Base-by-base conservation (phyloP, 1,140 invertebrate species). In the Limonius californicus region DNA sequence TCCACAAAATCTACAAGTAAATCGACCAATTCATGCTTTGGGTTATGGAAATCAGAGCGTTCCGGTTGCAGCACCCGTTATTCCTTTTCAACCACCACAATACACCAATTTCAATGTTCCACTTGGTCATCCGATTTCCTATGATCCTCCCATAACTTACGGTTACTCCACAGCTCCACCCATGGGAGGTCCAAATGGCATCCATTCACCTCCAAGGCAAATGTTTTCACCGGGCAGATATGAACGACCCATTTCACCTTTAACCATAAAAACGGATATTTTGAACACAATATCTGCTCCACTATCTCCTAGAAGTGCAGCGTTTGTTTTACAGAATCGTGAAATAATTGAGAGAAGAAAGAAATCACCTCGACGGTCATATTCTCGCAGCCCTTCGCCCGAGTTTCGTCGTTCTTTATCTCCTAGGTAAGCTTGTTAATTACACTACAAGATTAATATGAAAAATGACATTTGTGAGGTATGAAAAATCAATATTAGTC, bases 271-370 rank as follows among this genome's bases (percentile, higher is more conserved):
- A 50, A 70, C 72, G 2, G 73, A 74, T 57, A 64, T 64, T 59
- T 61, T 71, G 32, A 66, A 66, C 57, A 72, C 67, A 8, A 56
- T 61, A 15, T 66, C 68, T 21, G 76, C 74, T 8, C 76, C 74
- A 1, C 62, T 77, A 42, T 76, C 74, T n/a, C 76, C 76, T 0
- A 62, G 76, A 59, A 76, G 74, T 61, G 74, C 74, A 7, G 73
- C 72, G n/a, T 77, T 77, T 63, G 76, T 77, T 2, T 54, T 77
- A 47, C 59, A 77, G 64, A 77, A 77, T 61, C 66, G 73, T 14
- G 71, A 74, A 20, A 75, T 75, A 8, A 69, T 77, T 6, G 74
- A 76, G 59, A 72, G 71, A 61, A 57, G 76, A 12, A 75, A 74
- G 55, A 61, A 70, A 18, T 72, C 72, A n/a, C 72, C 70, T 0